These are phyloP conservation scores for Norana najaformis DNA, from an alignment of 2,888 invertebrate genomes.

Conservation along the genomic window DNA sequence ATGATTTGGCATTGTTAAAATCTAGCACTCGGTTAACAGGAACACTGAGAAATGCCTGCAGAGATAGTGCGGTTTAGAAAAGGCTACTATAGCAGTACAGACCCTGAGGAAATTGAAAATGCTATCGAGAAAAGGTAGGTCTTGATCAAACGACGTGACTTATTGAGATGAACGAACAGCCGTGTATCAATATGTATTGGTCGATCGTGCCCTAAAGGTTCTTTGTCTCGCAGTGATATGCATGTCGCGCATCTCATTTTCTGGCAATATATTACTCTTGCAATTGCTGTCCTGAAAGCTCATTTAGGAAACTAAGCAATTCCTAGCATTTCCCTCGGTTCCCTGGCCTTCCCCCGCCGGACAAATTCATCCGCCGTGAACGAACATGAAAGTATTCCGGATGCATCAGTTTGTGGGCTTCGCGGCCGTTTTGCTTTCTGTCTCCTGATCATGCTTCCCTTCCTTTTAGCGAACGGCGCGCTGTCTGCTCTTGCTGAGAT, in stretches of 20 bases:
- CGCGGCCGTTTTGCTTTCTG: neutral
- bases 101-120: neutral
- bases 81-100: neutral
- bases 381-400: constrained; percentile 7
- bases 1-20: too few relatives aligned
- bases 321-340: neutral
- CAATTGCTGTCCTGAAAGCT: constrained; percentile 7
- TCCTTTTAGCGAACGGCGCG: neutral
- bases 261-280: neutral
- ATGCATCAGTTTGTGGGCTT: neutral
- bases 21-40: neutral
- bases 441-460: neutral
- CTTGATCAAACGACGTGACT: neutral
- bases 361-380: neutral
- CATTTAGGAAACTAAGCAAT: constrained; percentile 5
- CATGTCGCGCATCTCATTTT: neutral
- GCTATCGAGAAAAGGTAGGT: neutral
- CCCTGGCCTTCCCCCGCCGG: neutral
- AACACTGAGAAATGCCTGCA: neutral
- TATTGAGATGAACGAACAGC: neutral
- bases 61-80: neutral
- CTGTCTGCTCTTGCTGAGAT: neutral
- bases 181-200: neutral
- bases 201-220: neutral
- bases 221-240: neutral